Conservation (phyloP, 2,888 invertebrate species). For the Melangyna quadrimaculata region DNA sequence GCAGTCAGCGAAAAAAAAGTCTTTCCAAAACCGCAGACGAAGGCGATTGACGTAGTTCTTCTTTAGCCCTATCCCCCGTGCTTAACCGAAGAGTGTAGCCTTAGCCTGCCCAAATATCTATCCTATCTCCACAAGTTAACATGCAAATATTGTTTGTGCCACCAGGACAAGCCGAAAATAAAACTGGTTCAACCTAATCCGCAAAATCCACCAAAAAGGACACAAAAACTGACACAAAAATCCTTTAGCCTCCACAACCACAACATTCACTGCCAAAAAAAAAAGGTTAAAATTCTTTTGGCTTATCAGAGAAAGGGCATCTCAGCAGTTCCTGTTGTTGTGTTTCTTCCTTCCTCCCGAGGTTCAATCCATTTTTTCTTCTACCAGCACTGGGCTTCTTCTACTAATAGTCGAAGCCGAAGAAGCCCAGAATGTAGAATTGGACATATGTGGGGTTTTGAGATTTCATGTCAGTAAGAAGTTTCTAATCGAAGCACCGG, state of each 20-base stretch:
- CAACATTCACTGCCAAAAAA: conserved; percentile 51
- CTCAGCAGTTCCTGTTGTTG: conserved; percentile 63
- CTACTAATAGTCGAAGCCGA: background rate
- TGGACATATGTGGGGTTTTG: conserved; percentile 37
- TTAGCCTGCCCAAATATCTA: background rate
- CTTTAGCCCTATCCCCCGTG: background rate
- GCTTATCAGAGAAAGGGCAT: conserved; percentile 72
- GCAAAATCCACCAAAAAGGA: conserved; percentile 59
- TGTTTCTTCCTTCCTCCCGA: conserved; percentile 5
- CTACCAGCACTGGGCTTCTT: conserved; percentile 5
- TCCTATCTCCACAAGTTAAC: conserved; percentile 14
- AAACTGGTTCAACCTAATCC: conserved; percentile 59
- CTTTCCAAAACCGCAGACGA: conserved; percentile 41
- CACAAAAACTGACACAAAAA: conserved; percentile 60
- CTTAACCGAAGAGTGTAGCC: background rate
- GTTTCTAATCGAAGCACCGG: conserved; percentile 42
- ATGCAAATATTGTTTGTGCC: conserved; percentile 60
- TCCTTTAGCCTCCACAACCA: conserved; percentile 40
- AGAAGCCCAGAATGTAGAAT: background rate
- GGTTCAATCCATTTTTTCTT: conserved; percentile 2
- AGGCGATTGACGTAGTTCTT: conserved; percentile 48
- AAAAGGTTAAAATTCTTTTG: conserved; percentile 59
- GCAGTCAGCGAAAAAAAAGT: background rate
- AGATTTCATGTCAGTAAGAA: conserved; percentile 60
- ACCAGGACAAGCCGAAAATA: conserved; percentile 34